These are phyloP conservation scores for Formica exsecta DNA, from an alignment of 1,140 invertebrate species.

Conservation along the genomic window DNA sequence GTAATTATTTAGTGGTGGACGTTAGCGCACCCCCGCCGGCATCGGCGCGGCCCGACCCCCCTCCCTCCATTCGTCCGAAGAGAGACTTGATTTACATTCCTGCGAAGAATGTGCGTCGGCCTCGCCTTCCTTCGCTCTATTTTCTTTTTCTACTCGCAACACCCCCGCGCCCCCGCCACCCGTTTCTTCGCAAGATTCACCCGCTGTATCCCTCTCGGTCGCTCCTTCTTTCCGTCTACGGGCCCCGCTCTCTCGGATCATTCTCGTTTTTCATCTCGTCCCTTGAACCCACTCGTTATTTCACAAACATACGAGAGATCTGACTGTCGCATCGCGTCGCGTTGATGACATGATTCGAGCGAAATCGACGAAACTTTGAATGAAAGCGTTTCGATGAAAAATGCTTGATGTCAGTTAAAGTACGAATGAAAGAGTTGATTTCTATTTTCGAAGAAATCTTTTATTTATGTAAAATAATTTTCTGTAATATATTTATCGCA, in stretches of 20 bases:
- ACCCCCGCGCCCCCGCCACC: conserved; percentile 25
- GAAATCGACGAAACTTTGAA: background rate
- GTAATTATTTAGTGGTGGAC: conserved; percentile 86
- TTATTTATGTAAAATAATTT: conserved; percentile 8
- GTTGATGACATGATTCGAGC: conserved; percentile 11
- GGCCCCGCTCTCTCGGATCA: background rate
- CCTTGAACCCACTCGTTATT: conserved; percentile 50
- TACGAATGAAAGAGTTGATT: background rate
- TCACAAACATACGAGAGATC: conserved; percentile 35
- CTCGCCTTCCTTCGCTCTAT: conserved; percentile 70
- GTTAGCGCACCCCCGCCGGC: conserved; percentile 85
- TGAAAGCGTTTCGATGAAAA: background rate
- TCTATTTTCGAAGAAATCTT: background rate
- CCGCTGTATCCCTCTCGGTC: background rate
- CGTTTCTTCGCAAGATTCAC: conserved; percentile 18
- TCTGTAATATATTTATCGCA: too few species aligned
- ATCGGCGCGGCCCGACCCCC: conserved; percentile 76
- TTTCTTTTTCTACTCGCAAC: conserved; percentile 68
- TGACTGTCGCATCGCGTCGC: background rate
- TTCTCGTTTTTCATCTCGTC: conserved; percentile 30
- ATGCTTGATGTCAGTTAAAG: background rate
- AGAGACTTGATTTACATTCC: conserved; percentile 82
- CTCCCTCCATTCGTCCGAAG: conserved; percentile 49
- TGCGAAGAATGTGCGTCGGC: conserved; percentile 77
- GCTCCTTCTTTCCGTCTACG: background rate